A percentile compares a stretch with the other conserved stretches of the same genome.
Evolutionary conservation across 2,888 invertebrate genomes (phyloP).

Genomic region (Dicyrtoma fusca): DNA sequence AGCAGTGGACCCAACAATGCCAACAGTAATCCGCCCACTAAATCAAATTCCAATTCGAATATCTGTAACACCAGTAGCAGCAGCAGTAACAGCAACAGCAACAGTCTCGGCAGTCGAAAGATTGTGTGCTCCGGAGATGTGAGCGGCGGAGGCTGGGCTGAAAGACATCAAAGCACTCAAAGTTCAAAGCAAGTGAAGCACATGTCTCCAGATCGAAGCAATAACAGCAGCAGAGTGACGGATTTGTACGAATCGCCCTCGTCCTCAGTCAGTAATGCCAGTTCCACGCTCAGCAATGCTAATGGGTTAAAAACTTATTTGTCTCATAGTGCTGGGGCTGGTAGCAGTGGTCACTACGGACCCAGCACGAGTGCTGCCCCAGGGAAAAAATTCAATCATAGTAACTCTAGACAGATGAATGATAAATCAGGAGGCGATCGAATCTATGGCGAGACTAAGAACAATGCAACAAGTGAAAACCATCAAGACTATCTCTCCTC

Average conservation of each 20-base stretch:
- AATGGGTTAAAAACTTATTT: constrained; percentile 26
- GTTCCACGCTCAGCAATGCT: background rate
- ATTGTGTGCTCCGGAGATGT: background rate
- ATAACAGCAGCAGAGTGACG: background rate
- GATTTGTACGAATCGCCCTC: background rate
- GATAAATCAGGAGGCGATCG: background rate
- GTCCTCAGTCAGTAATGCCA: background rate
- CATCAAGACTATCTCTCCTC: constrained; percentile 12
- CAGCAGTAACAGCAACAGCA: background rate
- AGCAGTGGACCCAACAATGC: background rate
- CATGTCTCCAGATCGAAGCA: background rate
- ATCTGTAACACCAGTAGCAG: background rate
- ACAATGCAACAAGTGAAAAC: background rate
- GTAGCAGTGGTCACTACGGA: background rate
- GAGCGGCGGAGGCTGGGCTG: background rate
- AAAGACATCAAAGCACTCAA: background rate
- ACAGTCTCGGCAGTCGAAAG: background rate
- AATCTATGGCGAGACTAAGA: background rate
- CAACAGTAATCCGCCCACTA: background rate
- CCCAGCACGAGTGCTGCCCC: background rate
- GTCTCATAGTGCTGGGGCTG: background rate
- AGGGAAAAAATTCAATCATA: constrained; percentile 2
- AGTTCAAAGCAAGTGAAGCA: background rate
- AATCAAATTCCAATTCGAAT: background rate
- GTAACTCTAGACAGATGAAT: background rate